These are phyloP conservation scores for Mormyrus hasselquistii DNA, from an alignment of 2,797 vertebrate species.

Conservation along the genomic window DNA sequence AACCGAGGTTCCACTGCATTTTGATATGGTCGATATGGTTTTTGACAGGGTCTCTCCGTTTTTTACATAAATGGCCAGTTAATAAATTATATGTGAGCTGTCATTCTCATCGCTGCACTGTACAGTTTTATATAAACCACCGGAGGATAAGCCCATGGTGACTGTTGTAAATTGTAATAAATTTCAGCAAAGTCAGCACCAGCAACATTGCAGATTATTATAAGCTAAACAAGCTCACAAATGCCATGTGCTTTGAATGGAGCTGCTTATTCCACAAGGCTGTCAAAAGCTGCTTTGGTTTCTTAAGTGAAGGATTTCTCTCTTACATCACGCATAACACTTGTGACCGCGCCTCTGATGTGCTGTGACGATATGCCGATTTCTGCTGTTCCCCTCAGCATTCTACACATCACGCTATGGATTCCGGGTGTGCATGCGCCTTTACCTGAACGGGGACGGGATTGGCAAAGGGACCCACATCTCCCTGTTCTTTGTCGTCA, in stretches of 20 bases:
- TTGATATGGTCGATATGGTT: no score
- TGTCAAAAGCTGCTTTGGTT: not conserved
- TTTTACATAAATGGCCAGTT: not conserved
- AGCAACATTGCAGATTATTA: not conserved
- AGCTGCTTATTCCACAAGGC: not conserved
- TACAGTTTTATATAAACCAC: not conserved
- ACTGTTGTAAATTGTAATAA: not conserved
- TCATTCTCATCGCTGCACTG: no score
- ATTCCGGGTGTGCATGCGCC: slow-evolving; percentile 71
- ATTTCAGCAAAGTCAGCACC: not conserved
- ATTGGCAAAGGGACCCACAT: slow-evolving; percentile 66
- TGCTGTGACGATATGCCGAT: not conserved
- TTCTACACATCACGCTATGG: slow-evolving; percentile 75
- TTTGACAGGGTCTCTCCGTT: not conserved
- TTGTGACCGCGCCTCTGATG: not conserved
- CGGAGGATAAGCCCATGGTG: not conserved
- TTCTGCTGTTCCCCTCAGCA: slow-evolving; percentile 48
- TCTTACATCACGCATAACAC: not conserved
- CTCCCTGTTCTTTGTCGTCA: slow-evolving; percentile 75
- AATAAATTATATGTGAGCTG: not conserved
- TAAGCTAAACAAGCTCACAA: not conserved
- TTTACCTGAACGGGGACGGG: slow-evolving; percentile 74
- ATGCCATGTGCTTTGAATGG: not conserved
- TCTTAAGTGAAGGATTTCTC: not conserved
- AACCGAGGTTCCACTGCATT: not conserved